Percentiles rank a stretch among this genome's conserved stretches.
Evolutionary conservation across 1,140 invertebrate genomes (phyloP).

Genomic region (Drosophila mojavensis): DNA sequence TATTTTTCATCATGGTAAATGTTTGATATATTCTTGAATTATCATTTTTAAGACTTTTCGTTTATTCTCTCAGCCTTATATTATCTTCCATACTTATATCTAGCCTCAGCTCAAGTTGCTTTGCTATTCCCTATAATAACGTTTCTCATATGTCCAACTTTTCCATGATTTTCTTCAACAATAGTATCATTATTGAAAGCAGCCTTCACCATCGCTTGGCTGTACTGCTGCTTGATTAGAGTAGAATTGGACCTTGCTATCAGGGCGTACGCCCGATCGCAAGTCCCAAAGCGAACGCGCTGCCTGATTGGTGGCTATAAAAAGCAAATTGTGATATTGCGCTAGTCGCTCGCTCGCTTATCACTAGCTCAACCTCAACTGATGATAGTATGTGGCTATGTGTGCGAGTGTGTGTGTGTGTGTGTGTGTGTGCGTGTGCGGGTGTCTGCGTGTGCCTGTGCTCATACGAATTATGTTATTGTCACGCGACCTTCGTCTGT

Average conservation of each 20-base stretch:
- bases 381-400: not conserved
- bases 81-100: not conserved
- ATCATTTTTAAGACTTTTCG: no score
- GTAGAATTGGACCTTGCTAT: slow-evolving; percentile 56
- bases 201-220: slow-evolving; percentile 18
- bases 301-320: slow-evolving; percentile 71
- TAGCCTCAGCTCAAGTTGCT: not conserved
- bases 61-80: no score
- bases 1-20: no score
- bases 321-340: slow-evolving; percentile 70
- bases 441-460: no score
- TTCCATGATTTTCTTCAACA: not conserved
- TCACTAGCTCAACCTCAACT: slow-evolving; percentile 31
- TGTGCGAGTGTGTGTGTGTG: not conserved
- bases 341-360: slow-evolving; percentile 63
- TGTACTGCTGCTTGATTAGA: slow-evolving; percentile 35
- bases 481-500: slow-evolving; percentile 70
- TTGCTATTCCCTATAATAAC: no score
- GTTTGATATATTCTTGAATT: no score
- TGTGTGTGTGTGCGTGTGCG: not conserved
- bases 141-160: not conserved
- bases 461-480: slow-evolving; percentile 57
- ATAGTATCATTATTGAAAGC: not conserved
- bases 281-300: slow-evolving; percentile 45
- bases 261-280: slow-evolving; percentile 66